phyloP scores from a whole-genome alignment of 2,888 invertebrate genomes.

The Ormia ochracea region DNA sequence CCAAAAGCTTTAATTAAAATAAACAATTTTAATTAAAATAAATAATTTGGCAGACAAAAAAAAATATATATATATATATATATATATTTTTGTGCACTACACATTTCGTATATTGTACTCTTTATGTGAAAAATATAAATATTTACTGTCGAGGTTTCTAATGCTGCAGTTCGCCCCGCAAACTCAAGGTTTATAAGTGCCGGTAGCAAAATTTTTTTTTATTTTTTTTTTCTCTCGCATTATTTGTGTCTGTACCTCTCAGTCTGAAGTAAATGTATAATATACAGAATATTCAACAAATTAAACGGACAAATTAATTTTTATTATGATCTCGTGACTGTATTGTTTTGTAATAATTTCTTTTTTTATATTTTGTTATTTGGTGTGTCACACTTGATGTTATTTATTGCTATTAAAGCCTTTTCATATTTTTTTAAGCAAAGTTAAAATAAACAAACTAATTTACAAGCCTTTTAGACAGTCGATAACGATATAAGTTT shows the following conservation, averaged over 20 bases:
- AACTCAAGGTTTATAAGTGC: constrained; percentile 16
- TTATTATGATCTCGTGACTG: constrained; percentile 54
- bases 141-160: background rate
- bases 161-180: background rate
- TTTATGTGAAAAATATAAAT: background rate
- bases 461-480: constrained; percentile 37
- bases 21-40: no score
- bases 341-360: constrained; percentile 7
- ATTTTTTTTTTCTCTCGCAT: background rate
- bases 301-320: constrained; percentile 2
- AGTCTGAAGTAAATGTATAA: background rate
- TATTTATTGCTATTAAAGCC: background rate
- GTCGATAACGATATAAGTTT: constrained; percentile 31
- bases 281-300: background rate
- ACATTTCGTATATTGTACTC: no score
- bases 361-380: constrained; percentile 3
- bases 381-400: background rate
- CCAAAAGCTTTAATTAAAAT: no score
- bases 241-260: background rate
- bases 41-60: no score
- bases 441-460: constrained; percentile 41
- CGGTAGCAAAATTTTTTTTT: background rate
- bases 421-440: constrained; percentile 13
- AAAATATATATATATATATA: no score
- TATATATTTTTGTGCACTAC: no score